A percentile compares a stretch with the other conserved stretches of the same genome.
phyloP scores from a whole-genome alignment of 2,888 invertebrate species.

The Mycalesis mineus region DNA sequence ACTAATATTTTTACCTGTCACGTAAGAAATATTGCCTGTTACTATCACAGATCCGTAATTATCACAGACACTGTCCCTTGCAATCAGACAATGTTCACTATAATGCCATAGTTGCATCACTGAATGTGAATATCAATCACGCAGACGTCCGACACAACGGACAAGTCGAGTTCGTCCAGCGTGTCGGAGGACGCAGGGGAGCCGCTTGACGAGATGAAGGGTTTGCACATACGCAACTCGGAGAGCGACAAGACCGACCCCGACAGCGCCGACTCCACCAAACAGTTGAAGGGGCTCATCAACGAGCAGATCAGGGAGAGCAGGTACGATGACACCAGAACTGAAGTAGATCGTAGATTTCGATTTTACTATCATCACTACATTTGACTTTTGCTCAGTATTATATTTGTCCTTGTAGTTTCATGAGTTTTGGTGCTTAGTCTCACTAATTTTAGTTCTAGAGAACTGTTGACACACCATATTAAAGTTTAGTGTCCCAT shows the following conservation, averaged over 20 bases:
- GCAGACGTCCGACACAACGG: constrained; percentile 26
- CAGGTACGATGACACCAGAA: constrained; percentile 40
- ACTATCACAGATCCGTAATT: too few relatives aligned
- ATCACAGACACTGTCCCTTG: too few relatives aligned
- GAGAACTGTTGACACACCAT: too few relatives aligned
- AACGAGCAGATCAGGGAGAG: constrained; percentile 75
- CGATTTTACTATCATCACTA: too few relatives aligned
- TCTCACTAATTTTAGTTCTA: too few relatives aligned
- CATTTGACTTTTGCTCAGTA: too few relatives aligned
- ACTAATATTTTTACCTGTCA: too few relatives aligned
- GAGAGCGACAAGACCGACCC: constrained; percentile 36
- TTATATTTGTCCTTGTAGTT: too few relatives aligned
- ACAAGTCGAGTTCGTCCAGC: constrained; percentile 38
- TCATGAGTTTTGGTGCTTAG: too few relatives aligned
- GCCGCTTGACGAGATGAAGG: constrained; percentile 29
- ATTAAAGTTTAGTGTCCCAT: too few relatives aligned
- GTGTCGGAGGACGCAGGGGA: constrained; percentile 41
- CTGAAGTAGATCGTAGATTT: neutral
- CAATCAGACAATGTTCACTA: too few relatives aligned
- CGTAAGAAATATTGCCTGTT: neutral
- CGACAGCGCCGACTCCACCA: constrained; percentile 65
- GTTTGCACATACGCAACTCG: constrained; percentile 30
- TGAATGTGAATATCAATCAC: neutral
- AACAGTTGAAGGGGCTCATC: constrained; percentile 76
- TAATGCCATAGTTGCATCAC: too few relatives aligned